Percentiles rank a stretch among this genome's conserved stretches.
Evolutionary conservation across 2,888 invertebrate genomes (phyloP).

Genomic region (Agrotis clavis): DNA sequence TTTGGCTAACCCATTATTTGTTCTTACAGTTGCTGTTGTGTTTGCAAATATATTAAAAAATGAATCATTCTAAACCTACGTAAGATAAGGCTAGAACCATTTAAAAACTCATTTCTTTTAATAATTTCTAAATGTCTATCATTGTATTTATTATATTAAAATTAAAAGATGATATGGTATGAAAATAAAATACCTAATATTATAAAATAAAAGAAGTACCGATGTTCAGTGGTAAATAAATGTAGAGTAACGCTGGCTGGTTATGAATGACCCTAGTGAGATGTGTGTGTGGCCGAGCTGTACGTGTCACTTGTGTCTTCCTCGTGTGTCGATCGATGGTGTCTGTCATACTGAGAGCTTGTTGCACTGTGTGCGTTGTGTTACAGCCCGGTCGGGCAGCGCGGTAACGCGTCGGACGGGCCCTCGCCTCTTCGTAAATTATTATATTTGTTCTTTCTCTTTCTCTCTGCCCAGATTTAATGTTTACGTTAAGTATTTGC

Average conservation of each 20-base stretch:
- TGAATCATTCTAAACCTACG: neutral
- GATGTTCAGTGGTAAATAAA: constrained; percentile 10
- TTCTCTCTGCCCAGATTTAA: constrained; percentile 86
- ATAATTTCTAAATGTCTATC: neutral
- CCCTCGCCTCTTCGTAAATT: constrained; percentile 62
- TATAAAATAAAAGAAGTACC: neutral
- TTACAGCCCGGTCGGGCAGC: constrained; percentile 67
- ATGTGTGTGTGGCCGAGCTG: constrained; percentile 59
- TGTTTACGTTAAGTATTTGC: constrained; percentile 84
- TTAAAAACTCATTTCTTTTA: constrained; percentile 5
- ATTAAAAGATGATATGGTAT: neutral
- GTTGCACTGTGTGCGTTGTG: constrained; percentile 76
- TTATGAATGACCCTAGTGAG: constrained; percentile 31
- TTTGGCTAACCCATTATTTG: constrained; percentile 48
- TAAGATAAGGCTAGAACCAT: neutral
- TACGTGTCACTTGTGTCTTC: constrained; percentile 81
- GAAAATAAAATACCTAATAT: constrained; percentile 5
- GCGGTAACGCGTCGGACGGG: constrained; percentile 65
- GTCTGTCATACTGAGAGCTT: constrained; percentile 78
- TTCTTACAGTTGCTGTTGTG: constrained; percentile 48
- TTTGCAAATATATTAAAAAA: constrained; percentile 46
- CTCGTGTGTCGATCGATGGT: constrained; percentile 81
- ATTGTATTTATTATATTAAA: neutral
- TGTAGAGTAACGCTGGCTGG: constrained; percentile 23
- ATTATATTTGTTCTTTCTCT: constrained; percentile 76